Percentiles rank a stretch among this genome's conserved stretches.
These are phyloP conservation scores for Drosophila yakuba DNA, from an alignment of 1,140 invertebrate species.

Conservation along the genomic window DNA sequence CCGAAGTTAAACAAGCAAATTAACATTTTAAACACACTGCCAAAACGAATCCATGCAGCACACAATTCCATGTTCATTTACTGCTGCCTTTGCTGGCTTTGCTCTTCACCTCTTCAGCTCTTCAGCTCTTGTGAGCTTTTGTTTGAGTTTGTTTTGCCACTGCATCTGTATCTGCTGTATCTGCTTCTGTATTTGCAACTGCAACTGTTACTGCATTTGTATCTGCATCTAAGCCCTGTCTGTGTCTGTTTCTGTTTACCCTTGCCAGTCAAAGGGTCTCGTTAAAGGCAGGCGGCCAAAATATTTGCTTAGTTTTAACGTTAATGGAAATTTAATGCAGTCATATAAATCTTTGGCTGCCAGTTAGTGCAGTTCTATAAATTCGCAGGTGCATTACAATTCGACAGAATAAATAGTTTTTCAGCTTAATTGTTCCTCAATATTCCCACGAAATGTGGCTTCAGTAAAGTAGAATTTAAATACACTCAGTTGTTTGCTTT, in stretches of 20 bases:
- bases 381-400: slow-evolving; percentile 12
- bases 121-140: slow-evolving; percentile 21
- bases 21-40: slow-evolving; percentile 47
- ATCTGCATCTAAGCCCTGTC: slow-evolving; percentile 57
- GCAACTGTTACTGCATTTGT: slow-evolving; percentile 38
- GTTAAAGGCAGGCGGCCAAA: slow-evolving; percentile 40
- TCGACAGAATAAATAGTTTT: neutral
- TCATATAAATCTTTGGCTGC: slow-evolving; percentile 36
- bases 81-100: slow-evolving; percentile 20
- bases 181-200: slow-evolving; percentile 25
- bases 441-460: neutral
- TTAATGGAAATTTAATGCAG: slow-evolving; percentile 54
- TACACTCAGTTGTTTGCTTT: neutral
- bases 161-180: slow-evolving; percentile 49
- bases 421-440: neutral
- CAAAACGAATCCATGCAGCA: slow-evolving; percentile 34
- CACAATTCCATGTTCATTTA: slow-evolving; percentile 44
- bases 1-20: slow-evolving; percentile 45
- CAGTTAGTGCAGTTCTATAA: slow-evolving; percentile 37
- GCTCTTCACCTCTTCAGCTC: neutral
- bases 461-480: no score
- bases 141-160: slow-evolving; percentile 43
- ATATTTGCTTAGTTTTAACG: slow-evolving; percentile 54
- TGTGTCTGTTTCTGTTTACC: slow-evolving; percentile 28
- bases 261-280: slow-evolving; percentile 31